Percentiles rank a stretch among this genome's conserved stretches.
These are phyloP conservation scores for Archivesica marissinica DNA, from an alignment of 1,140 invertebrate species.

Conservation along the genomic window DNA sequence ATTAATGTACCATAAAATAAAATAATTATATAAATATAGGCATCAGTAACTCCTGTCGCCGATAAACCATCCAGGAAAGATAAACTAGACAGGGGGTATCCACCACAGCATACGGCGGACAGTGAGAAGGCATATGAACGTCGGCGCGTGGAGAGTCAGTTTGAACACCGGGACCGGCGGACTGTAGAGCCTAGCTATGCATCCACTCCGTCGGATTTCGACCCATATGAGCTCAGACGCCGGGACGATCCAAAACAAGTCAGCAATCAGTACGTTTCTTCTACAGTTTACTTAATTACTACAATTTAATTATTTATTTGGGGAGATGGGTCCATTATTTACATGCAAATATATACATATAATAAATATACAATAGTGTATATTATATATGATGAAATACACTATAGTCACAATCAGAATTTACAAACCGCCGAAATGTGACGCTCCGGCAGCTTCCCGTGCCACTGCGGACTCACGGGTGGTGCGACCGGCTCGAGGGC, in stretches of 20 bases:
- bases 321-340: too few relatives aligned
- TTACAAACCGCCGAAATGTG: too few relatives aligned
- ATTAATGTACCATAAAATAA: too few relatives aligned
- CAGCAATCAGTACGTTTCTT: slow-evolving; percentile 35
- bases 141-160: slow-evolving; percentile 1
- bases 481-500: too few relatives aligned
- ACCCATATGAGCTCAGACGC: slow-evolving; percentile 27
- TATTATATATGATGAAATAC: too few relatives aligned
- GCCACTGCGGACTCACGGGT: too few relatives aligned
- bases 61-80: not conserved
- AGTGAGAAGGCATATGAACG: slow-evolving; percentile 37
- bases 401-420: too few relatives aligned
- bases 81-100: slow-evolving; percentile 36
- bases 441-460: too few relatives aligned
- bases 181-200: not conserved
- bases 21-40: not conserved
- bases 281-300: too few relatives aligned
- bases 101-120: slow-evolving; percentile 54
- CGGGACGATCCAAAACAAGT: slow-evolving; percentile 59
- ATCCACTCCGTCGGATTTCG: slow-evolving; percentile 38
- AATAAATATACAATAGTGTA: too few relatives aligned
- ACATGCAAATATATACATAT: too few relatives aligned
- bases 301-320: too few relatives aligned
- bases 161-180: slow-evolving; percentile 44
- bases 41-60: not conserved